Conservation (phyloP, 2,888 invertebrate genomes). For the Troglohyphantes excavatus region DNA sequence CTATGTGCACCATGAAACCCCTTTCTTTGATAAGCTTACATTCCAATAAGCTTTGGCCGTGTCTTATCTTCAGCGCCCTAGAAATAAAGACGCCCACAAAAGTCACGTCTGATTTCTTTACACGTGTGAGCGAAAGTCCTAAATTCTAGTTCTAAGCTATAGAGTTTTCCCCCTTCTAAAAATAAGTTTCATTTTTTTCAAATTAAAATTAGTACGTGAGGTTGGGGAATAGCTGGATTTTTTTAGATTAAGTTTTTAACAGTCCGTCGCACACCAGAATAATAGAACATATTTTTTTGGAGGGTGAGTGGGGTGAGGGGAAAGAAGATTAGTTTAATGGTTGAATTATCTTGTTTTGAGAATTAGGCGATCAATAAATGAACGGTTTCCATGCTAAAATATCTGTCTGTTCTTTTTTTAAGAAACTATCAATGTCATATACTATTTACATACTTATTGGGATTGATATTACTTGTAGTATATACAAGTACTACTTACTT, state of each 20-base stretch:
- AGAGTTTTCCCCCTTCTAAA: neutral
- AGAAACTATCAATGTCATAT: too few species aligned
- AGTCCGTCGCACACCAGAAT: neutral
- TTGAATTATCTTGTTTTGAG: too few species aligned
- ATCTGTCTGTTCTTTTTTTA: too few species aligned
- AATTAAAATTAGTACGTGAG: neutral
- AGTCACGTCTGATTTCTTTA: constrained; percentile 55
- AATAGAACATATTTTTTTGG: too few species aligned
- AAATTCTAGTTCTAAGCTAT: neutral
- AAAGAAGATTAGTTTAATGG: too few species aligned
- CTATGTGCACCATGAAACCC: neutral
- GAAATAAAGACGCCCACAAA: constrained; percentile 27
- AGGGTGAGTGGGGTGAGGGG: too few species aligned
- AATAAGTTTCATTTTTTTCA: neutral
- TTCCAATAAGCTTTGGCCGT: constrained; percentile 42
- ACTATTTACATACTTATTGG: too few species aligned
- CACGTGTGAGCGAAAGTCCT: constrained; percentile 3
- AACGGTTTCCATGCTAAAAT: too few species aligned
- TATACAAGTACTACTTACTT: too few species aligned
- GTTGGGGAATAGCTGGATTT: neutral
- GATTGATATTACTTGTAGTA: too few species aligned
- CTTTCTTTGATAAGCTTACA: constrained; percentile 34
- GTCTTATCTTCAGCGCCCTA: constrained; percentile 35
- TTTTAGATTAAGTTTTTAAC: neutral
- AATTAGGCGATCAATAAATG: too few species aligned